These are phyloP conservation scores for Syndactyla subalaris DNA, from an alignment of 2,797 vertebrate genomes.

Conservation along the genomic window DNA sequence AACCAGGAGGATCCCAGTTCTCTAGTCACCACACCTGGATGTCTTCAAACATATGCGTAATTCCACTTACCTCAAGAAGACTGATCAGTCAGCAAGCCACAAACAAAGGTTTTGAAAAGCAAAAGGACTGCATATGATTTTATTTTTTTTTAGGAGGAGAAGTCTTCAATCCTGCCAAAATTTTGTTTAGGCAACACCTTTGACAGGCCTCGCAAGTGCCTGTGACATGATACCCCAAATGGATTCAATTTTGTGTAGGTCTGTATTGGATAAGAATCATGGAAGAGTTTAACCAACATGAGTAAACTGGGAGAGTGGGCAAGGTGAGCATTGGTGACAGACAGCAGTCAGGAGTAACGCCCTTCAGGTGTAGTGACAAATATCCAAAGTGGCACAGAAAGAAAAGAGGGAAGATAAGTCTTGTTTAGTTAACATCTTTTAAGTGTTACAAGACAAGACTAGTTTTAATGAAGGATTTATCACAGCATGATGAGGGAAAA, in stretches of 20 bases:
- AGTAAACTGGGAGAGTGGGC: background rate
- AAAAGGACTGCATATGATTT: background rate
- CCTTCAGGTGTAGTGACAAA: background rate
- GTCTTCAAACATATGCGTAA: accelerated
- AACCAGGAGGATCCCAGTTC: background rate
- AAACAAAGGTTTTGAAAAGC: background rate
- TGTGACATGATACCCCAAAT: background rate
- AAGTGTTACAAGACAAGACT: background rate
- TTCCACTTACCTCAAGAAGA: background rate
- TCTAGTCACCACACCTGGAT: background rate
- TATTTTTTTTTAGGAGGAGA: background rate
- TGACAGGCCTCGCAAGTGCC: accelerated
- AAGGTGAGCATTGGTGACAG: background rate
- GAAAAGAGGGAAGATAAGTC: background rate
- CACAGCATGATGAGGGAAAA: background rate
- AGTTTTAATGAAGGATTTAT: background rate
- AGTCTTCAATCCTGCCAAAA: background rate
- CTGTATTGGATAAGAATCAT: background rate
- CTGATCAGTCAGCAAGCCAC: background rate
- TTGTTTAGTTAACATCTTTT: background rate
- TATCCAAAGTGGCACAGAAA: background rate
- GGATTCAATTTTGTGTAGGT: background rate
- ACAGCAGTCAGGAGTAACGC: background rate
- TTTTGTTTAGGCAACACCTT: background rate
- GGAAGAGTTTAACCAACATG: background rate